Evolutionary conservation across 2,797 vertebrate species (phyloP).

Genomic region (Channa striata): DNA sequence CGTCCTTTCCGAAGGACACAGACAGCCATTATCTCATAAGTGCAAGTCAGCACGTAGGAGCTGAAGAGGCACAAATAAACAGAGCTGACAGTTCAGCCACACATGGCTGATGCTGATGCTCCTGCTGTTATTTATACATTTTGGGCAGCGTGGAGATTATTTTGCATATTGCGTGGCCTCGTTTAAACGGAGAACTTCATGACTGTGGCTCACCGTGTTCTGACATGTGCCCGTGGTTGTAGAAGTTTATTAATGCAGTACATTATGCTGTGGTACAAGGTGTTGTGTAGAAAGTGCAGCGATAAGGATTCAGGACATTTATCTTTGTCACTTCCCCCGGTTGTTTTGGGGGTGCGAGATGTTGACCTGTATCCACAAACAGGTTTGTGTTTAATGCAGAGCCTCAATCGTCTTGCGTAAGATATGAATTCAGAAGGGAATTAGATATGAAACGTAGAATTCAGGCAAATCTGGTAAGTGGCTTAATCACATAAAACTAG

Average conservation of each 20-base stretch:
- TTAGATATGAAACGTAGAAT: neutral
- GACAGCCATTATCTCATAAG: constrained; percentile 45
- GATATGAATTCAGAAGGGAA: neutral
- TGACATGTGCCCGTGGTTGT: neutral
- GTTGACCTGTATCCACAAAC: constrained; percentile 27
- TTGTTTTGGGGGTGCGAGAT: constrained; percentile 45
- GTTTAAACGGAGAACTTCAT: constrained; percentile 8
- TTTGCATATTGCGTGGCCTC: neutral
- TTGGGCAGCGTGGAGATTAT: constrained; percentile 19
- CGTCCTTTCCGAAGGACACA: constrained; percentile 51
- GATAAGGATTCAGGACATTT: constrained; percentile 30
- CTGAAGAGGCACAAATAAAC: constrained; percentile 60
- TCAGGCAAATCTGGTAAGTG: neutral
- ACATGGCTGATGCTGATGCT: constrained; percentile 27
- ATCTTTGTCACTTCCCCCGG: constrained; percentile 46
- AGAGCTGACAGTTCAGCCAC: constrained; percentile 55
- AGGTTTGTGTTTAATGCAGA: neutral
- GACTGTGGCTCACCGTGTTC: constrained; percentile 1
- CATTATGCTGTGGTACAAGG: neutral
- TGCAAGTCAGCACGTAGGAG: constrained; percentile 43
- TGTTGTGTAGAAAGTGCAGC: constrained; percentile 7
- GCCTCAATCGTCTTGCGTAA: neutral
- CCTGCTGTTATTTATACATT: constrained; percentile 29
- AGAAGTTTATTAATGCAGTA: constrained; percentile 4
- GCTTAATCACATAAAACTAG: neutral